A percentile compares a stretch with the other conserved stretches of the same genome.
Conservation (phyloP, 92 coral and sea anemone species). For the Siderastrea radians region DNA sequence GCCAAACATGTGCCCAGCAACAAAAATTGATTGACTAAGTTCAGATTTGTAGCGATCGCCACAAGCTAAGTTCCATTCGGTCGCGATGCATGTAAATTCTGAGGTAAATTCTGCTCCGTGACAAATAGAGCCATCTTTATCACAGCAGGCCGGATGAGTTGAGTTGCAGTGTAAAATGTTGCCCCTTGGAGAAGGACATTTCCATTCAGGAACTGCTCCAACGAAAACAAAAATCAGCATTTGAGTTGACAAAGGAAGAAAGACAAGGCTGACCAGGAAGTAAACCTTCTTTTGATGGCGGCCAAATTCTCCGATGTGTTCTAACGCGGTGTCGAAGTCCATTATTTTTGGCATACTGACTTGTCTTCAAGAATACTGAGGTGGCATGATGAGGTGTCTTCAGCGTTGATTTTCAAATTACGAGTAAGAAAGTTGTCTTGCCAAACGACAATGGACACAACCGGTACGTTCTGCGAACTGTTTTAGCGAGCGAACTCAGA, state of each 20-base stretch:
- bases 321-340: conserved; percentile 79
- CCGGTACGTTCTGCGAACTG: too few species aligned
- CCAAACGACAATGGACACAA: too few species aligned
- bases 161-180: conserved; percentile 40
- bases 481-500: too few species aligned
- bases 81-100: conserved; percentile 81
- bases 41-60: conserved; percentile 78
- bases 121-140: conserved; percentile 69
- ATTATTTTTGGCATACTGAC: conserved; percentile 23
- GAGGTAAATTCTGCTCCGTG: conserved; percentile 60
- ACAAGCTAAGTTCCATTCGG: conserved; percentile 92
- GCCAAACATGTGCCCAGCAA: conserved; percentile 85
- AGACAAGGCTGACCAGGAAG: conserved; percentile 65
- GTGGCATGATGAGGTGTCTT: too few species aligned
- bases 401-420: too few species aligned
- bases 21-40: conserved; percentile 80
- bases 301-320: conserved; percentile 89
- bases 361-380: too few species aligned
- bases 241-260: conserved; percentile 71
- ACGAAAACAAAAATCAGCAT: conserved; percentile 82
- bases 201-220: conserved; percentile 90
- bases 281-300: conserved; percentile 76
- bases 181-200: conserved; percentile 42
- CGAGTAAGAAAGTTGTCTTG: too few species aligned
- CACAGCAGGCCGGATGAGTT: conserved; percentile 36